phyloP scores from a whole-genome alignment of 2,113 vertebrate genomes.

The Rhea americana region DNA sequence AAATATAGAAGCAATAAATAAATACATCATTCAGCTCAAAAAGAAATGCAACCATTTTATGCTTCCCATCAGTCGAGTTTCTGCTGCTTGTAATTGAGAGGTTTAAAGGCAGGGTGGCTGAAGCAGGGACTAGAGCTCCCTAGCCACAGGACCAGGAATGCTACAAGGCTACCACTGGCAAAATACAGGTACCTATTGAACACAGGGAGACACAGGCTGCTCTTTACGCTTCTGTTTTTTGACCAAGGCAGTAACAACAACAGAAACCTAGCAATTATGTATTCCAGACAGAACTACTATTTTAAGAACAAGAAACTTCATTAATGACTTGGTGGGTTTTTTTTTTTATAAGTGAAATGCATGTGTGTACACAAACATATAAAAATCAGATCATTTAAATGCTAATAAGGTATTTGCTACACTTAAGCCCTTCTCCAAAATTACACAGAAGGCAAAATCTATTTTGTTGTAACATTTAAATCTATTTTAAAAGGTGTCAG shows the following conservation, averaged over 20 bases:
- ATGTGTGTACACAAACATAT: not conserved
- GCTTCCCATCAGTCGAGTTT: not conserved
- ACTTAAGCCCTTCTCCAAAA: not conserved
- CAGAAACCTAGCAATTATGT: constrained; percentile 19
- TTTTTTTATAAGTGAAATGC: not conserved
- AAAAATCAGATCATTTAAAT: not conserved
- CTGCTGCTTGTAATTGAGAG: not conserved
- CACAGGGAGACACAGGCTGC: not conserved
- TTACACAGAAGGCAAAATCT: not conserved
- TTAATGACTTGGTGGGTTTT: not conserved
- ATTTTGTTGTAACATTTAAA: not conserved
- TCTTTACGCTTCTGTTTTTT: not conserved
- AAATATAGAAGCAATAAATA: constrained; percentile 19
- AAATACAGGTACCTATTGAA: constrained; percentile 43
- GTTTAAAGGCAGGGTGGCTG: not conserved
- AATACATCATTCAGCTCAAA: not conserved
- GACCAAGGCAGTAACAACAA: not conserved
- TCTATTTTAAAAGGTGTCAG: not conserved
- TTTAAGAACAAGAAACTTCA: constrained; percentile 39
- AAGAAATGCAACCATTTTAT: not conserved
- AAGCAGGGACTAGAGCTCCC: not conserved
- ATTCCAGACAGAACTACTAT: constrained; percentile 19
- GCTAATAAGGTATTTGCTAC: not conserved
- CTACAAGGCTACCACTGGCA: not conserved
- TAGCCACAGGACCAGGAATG: not conserved